These are phyloP conservation scores for Isaurus tuberculatus DNA, from an alignment of 92 coral and sea anemone species.

Conservation along the genomic window DNA sequence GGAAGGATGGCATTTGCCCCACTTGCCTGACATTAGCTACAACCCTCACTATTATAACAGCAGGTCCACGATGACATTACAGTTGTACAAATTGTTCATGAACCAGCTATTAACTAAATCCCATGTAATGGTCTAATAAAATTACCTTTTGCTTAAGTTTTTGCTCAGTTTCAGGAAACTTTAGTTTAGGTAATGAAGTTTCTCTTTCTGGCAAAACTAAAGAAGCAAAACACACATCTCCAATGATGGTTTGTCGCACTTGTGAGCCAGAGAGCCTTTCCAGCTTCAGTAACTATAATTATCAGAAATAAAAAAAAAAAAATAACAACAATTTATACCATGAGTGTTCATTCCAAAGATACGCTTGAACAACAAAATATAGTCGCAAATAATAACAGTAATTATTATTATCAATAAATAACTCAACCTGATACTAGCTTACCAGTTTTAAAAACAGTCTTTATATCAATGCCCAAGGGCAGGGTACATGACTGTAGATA, in stretches of 20 bases:
- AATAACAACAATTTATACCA: neutral
- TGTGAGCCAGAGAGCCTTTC: constrained; percentile 79
- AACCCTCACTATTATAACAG: too few relatives aligned
- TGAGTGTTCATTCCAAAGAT: neutral
- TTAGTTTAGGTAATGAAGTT: constrained; percentile 76
- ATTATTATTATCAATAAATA: too few relatives aligned
- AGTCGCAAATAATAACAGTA: too few relatives aligned
- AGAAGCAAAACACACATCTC: constrained; percentile 92
- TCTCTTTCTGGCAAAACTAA: constrained; percentile 71
- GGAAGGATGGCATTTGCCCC: too few relatives aligned
- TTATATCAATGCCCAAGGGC: too few relatives aligned
- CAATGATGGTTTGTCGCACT: constrained; percentile 79
- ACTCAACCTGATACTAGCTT: too few relatives aligned
- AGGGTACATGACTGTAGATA: too few relatives aligned
- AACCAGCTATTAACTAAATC: neutral
- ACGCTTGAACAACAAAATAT: too few relatives aligned
- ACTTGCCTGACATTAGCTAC: too few relatives aligned
- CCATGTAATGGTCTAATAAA: neutral
- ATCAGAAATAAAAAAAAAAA: neutral
- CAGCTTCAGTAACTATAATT: constrained; percentile 80
- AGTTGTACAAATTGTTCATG: neutral
- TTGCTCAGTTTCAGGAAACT: constrained; percentile 75
- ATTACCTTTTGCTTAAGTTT: constrained; percentile 77
- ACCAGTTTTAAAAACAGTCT: too few relatives aligned
- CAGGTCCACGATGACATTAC: too few relatives aligned